Evolutionary conservation across 23 tunicate species (phyloP).

Genomic region (Trididemnum nubilum): DNA sequence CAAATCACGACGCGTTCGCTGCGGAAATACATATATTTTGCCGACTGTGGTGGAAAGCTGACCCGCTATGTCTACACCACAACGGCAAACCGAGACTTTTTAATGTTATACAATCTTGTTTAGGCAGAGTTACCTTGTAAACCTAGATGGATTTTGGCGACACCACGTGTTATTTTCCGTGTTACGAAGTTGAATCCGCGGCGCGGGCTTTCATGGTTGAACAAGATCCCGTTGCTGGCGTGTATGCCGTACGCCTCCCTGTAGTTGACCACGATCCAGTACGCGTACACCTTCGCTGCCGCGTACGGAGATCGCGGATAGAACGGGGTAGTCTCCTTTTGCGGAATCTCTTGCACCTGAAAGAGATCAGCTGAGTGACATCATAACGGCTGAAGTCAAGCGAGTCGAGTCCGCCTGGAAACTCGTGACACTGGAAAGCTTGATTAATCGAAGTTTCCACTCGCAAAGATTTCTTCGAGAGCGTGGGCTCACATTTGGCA

Average conservation of each 20-base stretch:
- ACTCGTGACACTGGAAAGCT: background rate
- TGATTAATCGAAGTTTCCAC: background rate
- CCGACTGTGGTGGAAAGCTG: no score
- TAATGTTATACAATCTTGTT: no score
- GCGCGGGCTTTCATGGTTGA: slow-evolving; percentile 94
- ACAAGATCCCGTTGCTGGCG: slow-evolving; percentile 90
- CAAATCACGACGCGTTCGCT: no score
- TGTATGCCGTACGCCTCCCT: slow-evolving; percentile 96
- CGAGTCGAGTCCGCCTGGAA: no score
- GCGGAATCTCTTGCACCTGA: slow-evolving; percentile 51
- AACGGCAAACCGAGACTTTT: no score
- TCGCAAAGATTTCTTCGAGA: no score
- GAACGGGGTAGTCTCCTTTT: slow-evolving; percentile 89
- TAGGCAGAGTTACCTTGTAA: slow-evolving; percentile 65
- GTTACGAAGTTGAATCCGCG: slow-evolving; percentile 95
- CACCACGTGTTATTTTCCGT: slow-evolving; percentile 88
- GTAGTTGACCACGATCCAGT: slow-evolving; percentile 95
- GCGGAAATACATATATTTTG: no score
- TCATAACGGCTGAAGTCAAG: no score
- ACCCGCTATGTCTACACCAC: no score
- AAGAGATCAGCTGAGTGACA: no score
- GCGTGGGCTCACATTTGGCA: no score
- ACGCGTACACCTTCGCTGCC: slow-evolving; percentile 91
- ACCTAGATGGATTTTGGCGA: slow-evolving; percentile 95
- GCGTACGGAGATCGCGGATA: slow-evolving; percentile 99